A percentile compares a stretch with the other conserved stretches of the same genome.
Conservation (phyloP, 2,113 vertebrate genomes). For the Colistium nudipinnis region DNA sequence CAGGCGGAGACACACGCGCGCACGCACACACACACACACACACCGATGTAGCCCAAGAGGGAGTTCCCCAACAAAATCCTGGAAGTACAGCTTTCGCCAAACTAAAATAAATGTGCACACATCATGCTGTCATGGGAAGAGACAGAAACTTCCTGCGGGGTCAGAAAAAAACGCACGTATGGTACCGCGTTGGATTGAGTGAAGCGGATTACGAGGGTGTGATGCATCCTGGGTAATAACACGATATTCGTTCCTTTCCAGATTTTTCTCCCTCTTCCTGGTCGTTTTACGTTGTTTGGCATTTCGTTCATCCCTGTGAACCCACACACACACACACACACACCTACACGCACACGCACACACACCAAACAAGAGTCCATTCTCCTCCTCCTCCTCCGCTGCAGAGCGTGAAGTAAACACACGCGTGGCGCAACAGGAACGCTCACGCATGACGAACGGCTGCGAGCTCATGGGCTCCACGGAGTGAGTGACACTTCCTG, state of each 20-base stretch:
- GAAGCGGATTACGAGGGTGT: background rate
- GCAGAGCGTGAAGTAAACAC: slow-evolving; percentile 78
- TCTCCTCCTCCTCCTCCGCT: slow-evolving; percentile 73
- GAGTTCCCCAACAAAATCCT: slow-evolving; percentile 65
- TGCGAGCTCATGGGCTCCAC: slow-evolving; percentile 47
- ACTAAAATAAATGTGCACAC: slow-evolving; percentile 44
- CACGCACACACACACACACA: too few species aligned
- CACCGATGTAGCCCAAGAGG: slow-evolving; percentile 50
- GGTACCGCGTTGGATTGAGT: background rate
- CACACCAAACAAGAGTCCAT: slow-evolving; percentile 71
- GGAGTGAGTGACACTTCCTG: slow-evolving; percentile 68
- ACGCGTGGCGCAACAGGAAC: slow-evolving; percentile 58
- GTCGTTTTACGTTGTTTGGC: slow-evolving; percentile 79
- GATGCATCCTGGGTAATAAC: slow-evolving; percentile 23
- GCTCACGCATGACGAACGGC: slow-evolving; percentile 71
- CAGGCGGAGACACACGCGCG: too few species aligned
- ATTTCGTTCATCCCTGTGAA: slow-evolving; percentile 72
- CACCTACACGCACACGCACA: slow-evolving; percentile 58
- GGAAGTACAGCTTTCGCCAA: slow-evolving; percentile 37
- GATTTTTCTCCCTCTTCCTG: background rate
- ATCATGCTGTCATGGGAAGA: slow-evolving; percentile 49
- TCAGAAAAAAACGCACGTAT: slow-evolving; percentile 10
- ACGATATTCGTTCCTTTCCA: background rate
- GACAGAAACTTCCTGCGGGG: slow-evolving; percentile 34
- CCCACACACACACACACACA: slow-evolving; percentile 54